phyloP scores from a whole-genome alignment of 23 tunicate genomes.

The Diplosoma virens region DNA sequence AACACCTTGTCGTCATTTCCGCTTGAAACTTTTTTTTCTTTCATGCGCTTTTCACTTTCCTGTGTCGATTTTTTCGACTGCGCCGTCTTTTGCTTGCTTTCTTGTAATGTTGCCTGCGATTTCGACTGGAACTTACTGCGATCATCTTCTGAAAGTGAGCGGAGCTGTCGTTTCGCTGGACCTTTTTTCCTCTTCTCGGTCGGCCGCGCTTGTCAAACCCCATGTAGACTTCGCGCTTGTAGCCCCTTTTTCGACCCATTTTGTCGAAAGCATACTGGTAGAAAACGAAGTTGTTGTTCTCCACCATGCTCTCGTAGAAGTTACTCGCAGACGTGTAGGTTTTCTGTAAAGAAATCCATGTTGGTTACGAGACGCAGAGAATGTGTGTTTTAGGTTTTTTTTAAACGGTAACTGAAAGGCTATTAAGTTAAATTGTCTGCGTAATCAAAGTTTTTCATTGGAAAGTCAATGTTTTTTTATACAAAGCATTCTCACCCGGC shows the following conservation, averaged over 20 bases:
- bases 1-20: background rate
- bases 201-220: constrained; percentile 57
- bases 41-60: background rate
- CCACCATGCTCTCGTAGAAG: constrained; percentile 48
- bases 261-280: background rate
- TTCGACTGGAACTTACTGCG: no score
- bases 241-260: background rate
- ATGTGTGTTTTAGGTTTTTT: background rate
- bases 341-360: constrained; percentile 36
- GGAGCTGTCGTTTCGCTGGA: constrained; percentile 41
- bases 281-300: constrained; percentile 44
- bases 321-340: constrained; percentile 42
- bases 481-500: constrained; percentile 42
- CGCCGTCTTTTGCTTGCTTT: no score
- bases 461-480: background rate
- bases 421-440: background rate
- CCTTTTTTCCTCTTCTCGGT: constrained; percentile 42
- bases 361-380: background rate
- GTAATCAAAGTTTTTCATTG: background rate
- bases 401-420: no score
- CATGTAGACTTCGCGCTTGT: constrained; percentile 3
- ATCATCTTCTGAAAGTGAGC: constrained; percentile 51
- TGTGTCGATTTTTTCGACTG: background rate
- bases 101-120: no score
- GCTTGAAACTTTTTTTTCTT: background rate